Base-by-base conservation (phyloP, 2,113 vertebrate genomes). In the Psephotus haematonotus region DNA sequence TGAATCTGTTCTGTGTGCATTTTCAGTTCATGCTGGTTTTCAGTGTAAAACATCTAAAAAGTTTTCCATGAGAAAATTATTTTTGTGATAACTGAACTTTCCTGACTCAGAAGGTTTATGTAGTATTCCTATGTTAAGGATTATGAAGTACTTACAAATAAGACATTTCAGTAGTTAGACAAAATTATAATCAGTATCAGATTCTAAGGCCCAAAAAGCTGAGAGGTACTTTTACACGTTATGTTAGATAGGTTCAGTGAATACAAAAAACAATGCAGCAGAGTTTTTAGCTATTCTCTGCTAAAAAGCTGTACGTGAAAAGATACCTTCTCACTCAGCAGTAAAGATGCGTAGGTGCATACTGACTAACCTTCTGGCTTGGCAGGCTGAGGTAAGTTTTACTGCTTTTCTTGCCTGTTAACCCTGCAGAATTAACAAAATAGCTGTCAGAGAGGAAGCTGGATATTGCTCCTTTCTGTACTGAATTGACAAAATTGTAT, bases 311-410 rank as follows among this genome's bases (percentile, higher is more conserved):
- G 29, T 33, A 7, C 2, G 1, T 50, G 11, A 47, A 80, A 82
- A 94, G 9, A 9, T 64, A 35, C n/a, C n/a, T 77, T 90, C 37
- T 95, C 93, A 71, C 39, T 86, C 55, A 71, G 55, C 72, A 79
- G 33, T 71, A 76, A n/a, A 44, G 62, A 55, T 74, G 13, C 50
- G 69, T 67, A 11, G 17, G 12, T 81, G 15, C 6, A 0, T 90
- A 90, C 46, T 93, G 60, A 65, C 53, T 95, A 68, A 72, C 82
- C 69, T 50, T 84, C 44, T 18, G 18, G 43, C 62, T 62, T 64
- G 23, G 57, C 0, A 2, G 12, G 23, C 53, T 64, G 33, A 86
- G 63, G 39, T 70, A 59, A 11, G 55, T 86, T 93, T 86, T 88
- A 68, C 53, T 82, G n/a, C 1, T 74, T 82, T 71, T 52, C 43